Percentiles rank a stretch among this genome's conserved stretches.
phyloP scores from a whole-genome alignment of 1,140 invertebrate species.

The Holcopasites calliopsidis region DNA sequence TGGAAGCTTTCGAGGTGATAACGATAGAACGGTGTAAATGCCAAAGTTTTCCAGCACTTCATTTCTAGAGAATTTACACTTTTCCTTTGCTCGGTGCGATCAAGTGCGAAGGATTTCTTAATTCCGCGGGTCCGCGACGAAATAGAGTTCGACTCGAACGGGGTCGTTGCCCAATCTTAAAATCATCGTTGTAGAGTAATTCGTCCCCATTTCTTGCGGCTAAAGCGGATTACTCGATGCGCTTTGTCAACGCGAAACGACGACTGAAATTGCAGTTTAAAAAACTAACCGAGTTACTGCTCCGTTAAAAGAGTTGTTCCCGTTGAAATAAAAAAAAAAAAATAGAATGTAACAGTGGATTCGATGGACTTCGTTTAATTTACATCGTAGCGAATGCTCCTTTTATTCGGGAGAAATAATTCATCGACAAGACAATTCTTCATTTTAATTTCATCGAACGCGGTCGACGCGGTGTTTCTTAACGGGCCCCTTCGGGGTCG shows the following conservation, averaged over 20 bases:
- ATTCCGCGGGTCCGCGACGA: not conserved
- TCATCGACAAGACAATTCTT: too few species aligned
- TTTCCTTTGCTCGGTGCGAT: not conserved
- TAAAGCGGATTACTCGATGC: slow-evolving; percentile 11
- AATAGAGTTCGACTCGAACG: slow-evolving; percentile 5
- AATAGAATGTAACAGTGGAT: not conserved
- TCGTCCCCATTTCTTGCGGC: slow-evolving; percentile 18
- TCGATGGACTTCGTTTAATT: not conserved
- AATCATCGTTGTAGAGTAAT: slow-evolving; percentile 31
- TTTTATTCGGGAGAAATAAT: too few species aligned
- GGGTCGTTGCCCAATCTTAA: slow-evolving; percentile 21
- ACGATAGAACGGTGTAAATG: not conserved
- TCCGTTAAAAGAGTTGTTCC: not conserved
- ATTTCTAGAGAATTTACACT: too few species aligned
- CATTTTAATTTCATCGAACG: too few species aligned
- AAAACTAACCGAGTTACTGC: slow-evolving; percentile 17
- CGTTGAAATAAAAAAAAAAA: not conserved
- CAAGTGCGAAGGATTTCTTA: slow-evolving; percentile 12
- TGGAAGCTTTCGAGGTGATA: not conserved
- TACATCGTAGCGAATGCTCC: not conserved
- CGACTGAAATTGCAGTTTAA: slow-evolving; percentile 21
- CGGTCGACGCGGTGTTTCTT: not conserved
- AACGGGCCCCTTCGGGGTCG: not conserved
- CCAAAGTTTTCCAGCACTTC: too few species aligned
- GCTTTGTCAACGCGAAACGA: slow-evolving; percentile 8